Evolutionary conservation across 2,888 invertebrate species (phyloP).

Genomic region (Sinodicranocentrus sp.): DNA sequence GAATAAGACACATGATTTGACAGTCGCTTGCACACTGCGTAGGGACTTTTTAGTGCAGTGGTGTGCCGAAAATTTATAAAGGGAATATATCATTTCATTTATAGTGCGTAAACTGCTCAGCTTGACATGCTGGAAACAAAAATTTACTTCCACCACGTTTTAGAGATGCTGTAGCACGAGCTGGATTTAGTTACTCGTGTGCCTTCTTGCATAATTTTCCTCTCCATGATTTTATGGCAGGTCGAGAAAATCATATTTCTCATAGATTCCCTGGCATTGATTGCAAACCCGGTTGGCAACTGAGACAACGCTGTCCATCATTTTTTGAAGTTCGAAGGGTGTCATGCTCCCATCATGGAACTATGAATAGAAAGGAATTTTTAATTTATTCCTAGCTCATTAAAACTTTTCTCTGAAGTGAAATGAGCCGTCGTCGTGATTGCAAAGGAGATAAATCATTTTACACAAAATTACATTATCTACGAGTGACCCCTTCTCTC

Average conservation of each 20-base stretch:
- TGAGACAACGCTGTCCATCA: constrained; percentile 36
- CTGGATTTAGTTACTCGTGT: too few species aligned
- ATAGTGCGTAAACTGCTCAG: too few species aligned
- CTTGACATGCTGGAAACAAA: too few species aligned
- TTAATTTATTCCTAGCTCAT: background rate
- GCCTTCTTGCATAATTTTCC: background rate
- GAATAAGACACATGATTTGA: constrained; percentile 24
- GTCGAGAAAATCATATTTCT: constrained; percentile 40
- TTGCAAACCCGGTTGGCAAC: constrained; percentile 31
- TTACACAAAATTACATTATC: constrained; percentile 30
- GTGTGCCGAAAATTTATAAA: too few species aligned
- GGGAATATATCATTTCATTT: too few species aligned
- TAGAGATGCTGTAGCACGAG: too few species aligned
- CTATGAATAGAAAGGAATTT: constrained; percentile 29
- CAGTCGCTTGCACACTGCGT: background rate
- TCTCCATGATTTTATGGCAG: constrained; percentile 33
- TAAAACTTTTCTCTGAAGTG: background rate
- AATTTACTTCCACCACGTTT: too few species aligned
- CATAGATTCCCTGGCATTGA: constrained; percentile 49
- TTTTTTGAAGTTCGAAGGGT: background rate
- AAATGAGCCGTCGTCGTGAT: too few species aligned
- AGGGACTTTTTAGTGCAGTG: background rate
- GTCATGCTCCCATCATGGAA: constrained; percentile 56
- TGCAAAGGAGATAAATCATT: too few species aligned
- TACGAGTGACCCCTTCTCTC: constrained; percentile 36